Percentiles rank a stretch among this genome's conserved stretches.
Conservation (phyloP, 1,140 invertebrate genomes). For the Bacillus rossius region DNA sequence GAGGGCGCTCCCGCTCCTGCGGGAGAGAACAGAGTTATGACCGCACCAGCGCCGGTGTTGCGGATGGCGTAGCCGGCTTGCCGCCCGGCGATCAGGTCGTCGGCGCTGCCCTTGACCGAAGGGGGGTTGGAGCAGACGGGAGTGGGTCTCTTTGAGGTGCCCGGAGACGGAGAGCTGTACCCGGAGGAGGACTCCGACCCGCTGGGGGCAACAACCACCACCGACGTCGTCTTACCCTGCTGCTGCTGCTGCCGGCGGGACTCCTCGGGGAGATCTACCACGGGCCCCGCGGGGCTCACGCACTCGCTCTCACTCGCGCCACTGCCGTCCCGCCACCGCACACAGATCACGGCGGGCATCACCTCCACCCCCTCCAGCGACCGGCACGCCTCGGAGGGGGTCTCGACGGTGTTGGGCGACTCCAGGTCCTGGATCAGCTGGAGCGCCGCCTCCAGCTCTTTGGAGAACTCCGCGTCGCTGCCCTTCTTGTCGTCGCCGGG, state of each 20-base stretch:
- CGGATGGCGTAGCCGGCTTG: slow-evolving; percentile 35
- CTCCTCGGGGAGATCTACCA: no score
- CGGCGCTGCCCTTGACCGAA: slow-evolving; percentile 36
- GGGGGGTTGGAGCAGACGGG: slow-evolving; percentile 21
- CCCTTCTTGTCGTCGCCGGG: slow-evolving; percentile 31
- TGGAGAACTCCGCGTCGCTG: slow-evolving; percentile 43
- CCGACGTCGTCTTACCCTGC: slow-evolving; percentile 10
- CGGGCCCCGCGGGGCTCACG: slow-evolving; percentile 32
- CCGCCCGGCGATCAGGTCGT: slow-evolving; percentile 23
- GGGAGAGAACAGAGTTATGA: slow-evolving; percentile 35
- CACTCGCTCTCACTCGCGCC: slow-evolving; percentile 36
- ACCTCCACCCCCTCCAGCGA: slow-evolving; percentile 14
- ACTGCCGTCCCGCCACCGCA: slow-evolving; percentile 26
- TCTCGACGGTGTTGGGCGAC: slow-evolving; percentile 42
- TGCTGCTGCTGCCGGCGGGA: slow-evolving; percentile 17
- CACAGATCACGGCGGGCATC: slow-evolving; percentile 1
- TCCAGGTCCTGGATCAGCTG: slow-evolving; percentile 46
- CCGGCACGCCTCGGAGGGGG: slow-evolving; percentile 35
- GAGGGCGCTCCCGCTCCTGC: slow-evolving; percentile 8
- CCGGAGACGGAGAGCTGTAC: slow-evolving; percentile 37
- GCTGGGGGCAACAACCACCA: slow-evolving; percentile 18
- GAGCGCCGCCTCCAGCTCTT: slow-evolving; percentile 43
- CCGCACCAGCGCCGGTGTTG: slow-evolving; percentile 35
- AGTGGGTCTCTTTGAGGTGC: slow-evolving; percentile 6
- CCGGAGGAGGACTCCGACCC: slow-evolving; percentile 43